A percentile compares a stretch with the other conserved stretches of the same genome.
These are phyloP conservation scores for Bradypodion pumilum DNA, from an alignment of 2,797 vertebrate species.

Conservation along the genomic window DNA sequence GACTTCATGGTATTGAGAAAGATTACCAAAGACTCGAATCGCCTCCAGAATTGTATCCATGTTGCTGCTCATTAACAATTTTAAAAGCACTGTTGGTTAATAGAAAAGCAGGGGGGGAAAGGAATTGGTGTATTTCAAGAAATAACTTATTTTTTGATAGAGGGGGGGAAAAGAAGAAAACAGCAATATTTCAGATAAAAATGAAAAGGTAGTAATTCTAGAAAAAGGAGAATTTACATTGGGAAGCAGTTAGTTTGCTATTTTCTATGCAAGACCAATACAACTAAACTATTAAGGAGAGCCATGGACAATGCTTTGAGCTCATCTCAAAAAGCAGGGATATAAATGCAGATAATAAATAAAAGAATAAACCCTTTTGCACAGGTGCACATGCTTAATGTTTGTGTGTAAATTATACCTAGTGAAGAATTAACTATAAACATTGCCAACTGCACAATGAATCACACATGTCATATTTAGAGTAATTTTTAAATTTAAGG, in stretches of 20 bases:
- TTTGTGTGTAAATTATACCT: too few relatives aligned
- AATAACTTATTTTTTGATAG: background rate
- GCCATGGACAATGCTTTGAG: too few relatives aligned
- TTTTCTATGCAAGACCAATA: background rate
- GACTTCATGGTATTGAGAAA: conserved; percentile 86
- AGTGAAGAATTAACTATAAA: too few relatives aligned
- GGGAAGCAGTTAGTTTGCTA: background rate
- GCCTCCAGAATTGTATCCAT: conserved; percentile 90
- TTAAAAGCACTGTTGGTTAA: conserved; percentile 83
- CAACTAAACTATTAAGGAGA: conserved; percentile 7
- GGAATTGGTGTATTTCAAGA: conserved; percentile 26
- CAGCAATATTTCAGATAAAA: background rate
- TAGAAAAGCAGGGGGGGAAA: conserved; percentile 56
- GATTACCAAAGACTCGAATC: conserved; percentile 90
- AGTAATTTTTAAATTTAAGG: background rate
- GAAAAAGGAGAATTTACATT: background rate
- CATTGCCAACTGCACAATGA: too few relatives aligned
- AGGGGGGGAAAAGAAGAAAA: background rate
- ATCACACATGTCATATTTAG: too few relatives aligned
- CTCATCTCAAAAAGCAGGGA: too few relatives aligned
- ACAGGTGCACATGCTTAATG: too few relatives aligned
- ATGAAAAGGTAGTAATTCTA: background rate
- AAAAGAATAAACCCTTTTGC: too few relatives aligned
- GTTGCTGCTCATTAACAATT: conserved; percentile 84
- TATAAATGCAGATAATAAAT: too few relatives aligned